A percentile compares a stretch with the other conserved stretches of the same genome.
phyloP scores from a whole-genome alignment of 2,888 invertebrate species.

The Rhimphoctona megacephalus region DNA sequence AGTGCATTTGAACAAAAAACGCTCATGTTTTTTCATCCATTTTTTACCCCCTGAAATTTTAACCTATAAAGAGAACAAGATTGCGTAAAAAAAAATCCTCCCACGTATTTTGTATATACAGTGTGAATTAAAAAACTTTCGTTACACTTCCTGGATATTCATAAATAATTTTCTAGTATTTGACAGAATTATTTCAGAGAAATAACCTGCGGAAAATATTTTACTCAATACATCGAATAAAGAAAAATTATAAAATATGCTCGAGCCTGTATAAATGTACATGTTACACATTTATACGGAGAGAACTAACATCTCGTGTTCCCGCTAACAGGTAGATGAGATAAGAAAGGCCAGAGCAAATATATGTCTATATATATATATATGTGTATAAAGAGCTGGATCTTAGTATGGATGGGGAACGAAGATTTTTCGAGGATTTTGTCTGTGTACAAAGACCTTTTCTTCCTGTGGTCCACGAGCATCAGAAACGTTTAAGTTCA shows the following conservation, averaged over 20 bases:
- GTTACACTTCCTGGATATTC: neutral
- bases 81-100: neutral
- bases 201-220: neutral
- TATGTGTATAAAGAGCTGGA: neutral
- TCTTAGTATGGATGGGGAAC: neutral
- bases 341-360: slow-evolving; percentile 64
- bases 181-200: neutral
- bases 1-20: neutral
- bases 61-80: neutral
- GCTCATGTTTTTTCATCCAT: neutral
- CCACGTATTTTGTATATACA: neutral
- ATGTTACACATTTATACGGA: slow-evolving; percentile 42
- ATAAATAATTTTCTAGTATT: neutral
- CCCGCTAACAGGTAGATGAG: slow-evolving; percentile 64
- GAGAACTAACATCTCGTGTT: slow-evolving; percentile 46
- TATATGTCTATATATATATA: slow-evolving; percentile 14
- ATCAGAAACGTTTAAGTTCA: slow-evolving; percentile 63
- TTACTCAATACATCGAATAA: neutral
- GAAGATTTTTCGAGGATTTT: slow-evolving; percentile 38
- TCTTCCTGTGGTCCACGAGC: slow-evolving; percentile 18
- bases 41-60: neutral
- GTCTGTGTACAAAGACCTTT: slow-evolving; percentile 56
- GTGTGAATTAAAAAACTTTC: neutral
- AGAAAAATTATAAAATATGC: neutral
- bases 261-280: slow-evolving; percentile 27